Percentiles rank a stretch among this genome's conserved stretches.
phyloP scores from a whole-genome alignment of 92 coral and sea anemone species.

The Plumapathes pennacea region DNA sequence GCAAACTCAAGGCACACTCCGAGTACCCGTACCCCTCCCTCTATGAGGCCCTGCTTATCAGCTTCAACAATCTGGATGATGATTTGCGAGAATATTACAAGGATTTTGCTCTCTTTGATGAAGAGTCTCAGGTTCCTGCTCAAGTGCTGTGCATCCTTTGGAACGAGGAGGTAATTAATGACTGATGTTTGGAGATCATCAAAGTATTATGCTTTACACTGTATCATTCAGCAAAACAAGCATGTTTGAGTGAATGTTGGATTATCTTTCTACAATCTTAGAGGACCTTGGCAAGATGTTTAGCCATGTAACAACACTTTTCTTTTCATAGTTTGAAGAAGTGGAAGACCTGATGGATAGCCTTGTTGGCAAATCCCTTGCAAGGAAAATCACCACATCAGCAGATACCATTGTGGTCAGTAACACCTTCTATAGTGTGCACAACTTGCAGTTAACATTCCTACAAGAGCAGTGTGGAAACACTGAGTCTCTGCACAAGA shows the following conservation, averaged over 20 bases:
- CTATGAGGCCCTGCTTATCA: slow-evolving; percentile 90
- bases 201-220: too few species aligned
- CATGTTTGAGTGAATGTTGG: not conserved
- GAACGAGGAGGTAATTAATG: slow-evolving; percentile 80
- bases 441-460: slow-evolving; percentile 81
- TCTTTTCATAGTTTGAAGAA: slow-evolving; percentile 63
- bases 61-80: slow-evolving; percentile 68
- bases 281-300: not conserved
- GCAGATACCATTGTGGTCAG: slow-evolving; percentile 15
- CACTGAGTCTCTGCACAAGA: slow-evolving; percentile 63
- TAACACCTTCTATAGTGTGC: slow-evolving; percentile 66
- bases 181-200: not conserved
- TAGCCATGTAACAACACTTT: not conserved
- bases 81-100: slow-evolving; percentile 60
- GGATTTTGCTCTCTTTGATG: slow-evolving; percentile 90
- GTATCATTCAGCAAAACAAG: not conserved
- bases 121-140: slow-evolving; percentile 81
- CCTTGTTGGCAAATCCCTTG: slow-evolving; percentile 84
- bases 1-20: slow-evolving; percentile 73
- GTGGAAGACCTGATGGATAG: slow-evolving; percentile 95
- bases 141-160: slow-evolving; percentile 85
- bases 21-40: slow-evolving; percentile 81
- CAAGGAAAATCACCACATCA: slow-evolving; percentile 61
- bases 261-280: not conserved
- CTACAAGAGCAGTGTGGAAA: slow-evolving; percentile 65